phyloP scores from a whole-genome alignment of 1,140 invertebrate species.

The Tyrophagus putrescentiae region DNA sequence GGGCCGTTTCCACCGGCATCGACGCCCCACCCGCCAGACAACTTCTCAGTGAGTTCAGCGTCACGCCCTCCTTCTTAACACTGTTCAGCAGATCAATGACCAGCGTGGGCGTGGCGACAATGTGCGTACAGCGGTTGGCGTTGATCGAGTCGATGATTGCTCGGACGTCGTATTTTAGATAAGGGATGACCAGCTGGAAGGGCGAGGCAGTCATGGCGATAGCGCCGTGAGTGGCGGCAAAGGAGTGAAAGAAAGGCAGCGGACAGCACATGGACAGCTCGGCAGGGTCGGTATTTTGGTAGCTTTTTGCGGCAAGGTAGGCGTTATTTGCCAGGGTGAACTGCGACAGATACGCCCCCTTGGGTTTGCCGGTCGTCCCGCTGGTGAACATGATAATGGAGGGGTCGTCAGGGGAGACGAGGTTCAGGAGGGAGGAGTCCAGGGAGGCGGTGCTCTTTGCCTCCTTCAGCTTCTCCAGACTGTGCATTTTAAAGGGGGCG shows the following conservation, averaged over 20 bases:
- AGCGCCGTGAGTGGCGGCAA: conserved; percentile 56
- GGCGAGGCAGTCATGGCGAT: conserved; percentile 30
- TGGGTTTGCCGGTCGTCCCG: conserved; percentile 69
- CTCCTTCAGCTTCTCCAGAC: conserved; percentile 5
- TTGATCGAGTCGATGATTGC: conserved; percentile 19
- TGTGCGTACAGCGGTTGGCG: conserved; percentile 13
- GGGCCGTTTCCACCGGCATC: conserved; percentile 12
- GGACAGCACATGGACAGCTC: conserved; percentile 47
- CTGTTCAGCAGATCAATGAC: conserved; percentile 22
- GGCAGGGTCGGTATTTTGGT: conserved; percentile 33
- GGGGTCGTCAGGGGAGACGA: conserved; percentile 19
- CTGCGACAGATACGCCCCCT: conserved; percentile 69
- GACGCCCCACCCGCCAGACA: conserved; percentile 20
- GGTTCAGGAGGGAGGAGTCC: background rate
- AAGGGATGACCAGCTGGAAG: conserved; percentile 7
- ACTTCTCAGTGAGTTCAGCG: conserved; percentile 6
- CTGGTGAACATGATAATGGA: conserved; percentile 21
- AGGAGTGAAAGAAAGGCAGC: conserved; percentile 84
- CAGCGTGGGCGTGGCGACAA: conserved; percentile 20
- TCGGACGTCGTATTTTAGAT: conserved; percentile 18
- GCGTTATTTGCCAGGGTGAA: conserved; percentile 72
- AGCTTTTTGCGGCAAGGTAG: conserved; percentile 45
- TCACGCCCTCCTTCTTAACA: conserved; percentile 6
- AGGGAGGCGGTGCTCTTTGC: background rate
- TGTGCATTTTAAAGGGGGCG: background rate